These are phyloP conservation scores for Nycteola revayana DNA, from an alignment of 2,888 invertebrate species.

Conservation along the genomic window DNA sequence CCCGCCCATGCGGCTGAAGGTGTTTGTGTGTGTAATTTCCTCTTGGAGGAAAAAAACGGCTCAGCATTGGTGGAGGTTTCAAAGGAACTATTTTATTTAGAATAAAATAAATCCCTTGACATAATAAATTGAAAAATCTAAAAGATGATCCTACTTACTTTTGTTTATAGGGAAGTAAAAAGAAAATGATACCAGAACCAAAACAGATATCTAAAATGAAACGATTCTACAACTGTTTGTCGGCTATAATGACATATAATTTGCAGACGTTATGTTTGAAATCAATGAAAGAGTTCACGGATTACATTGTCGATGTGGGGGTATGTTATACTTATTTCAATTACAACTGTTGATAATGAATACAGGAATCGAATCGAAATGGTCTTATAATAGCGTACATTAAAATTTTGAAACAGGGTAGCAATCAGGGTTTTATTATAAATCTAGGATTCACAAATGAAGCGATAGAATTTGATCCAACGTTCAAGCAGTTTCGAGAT, in stretches of 20 bases:
- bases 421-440: constrained; percentile 86
- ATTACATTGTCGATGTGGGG: constrained; percentile 88
- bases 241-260: constrained; percentile 93
- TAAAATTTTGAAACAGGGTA: constrained; percentile 80
- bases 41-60: too few relatives aligned
- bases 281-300: constrained; percentile 89
- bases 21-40: too few relatives aligned
- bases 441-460: constrained; percentile 82
- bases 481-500: constrained; percentile 88
- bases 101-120: too few relatives aligned
- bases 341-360: too few relatives aligned
- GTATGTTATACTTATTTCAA: constrained; percentile 82
- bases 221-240: constrained; percentile 92
- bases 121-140: too few relatives aligned
- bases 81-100: too few relatives aligned
- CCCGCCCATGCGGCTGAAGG: too few relatives aligned
- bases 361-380: too few relatives aligned
- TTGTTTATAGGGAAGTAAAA: constrained; percentile 84
- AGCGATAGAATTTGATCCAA: constrained; percentile 86
- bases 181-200: constrained; percentile 85
- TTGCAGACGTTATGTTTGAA: constrained; percentile 90
- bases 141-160: neutral
- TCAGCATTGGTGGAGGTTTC: too few relatives aligned
- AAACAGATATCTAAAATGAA: constrained; percentile 84
- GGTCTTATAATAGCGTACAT: too few relatives aligned